Conservation (phyloP, 2,113 vertebrate species). For the Dryoscopus gambensis region DNA sequence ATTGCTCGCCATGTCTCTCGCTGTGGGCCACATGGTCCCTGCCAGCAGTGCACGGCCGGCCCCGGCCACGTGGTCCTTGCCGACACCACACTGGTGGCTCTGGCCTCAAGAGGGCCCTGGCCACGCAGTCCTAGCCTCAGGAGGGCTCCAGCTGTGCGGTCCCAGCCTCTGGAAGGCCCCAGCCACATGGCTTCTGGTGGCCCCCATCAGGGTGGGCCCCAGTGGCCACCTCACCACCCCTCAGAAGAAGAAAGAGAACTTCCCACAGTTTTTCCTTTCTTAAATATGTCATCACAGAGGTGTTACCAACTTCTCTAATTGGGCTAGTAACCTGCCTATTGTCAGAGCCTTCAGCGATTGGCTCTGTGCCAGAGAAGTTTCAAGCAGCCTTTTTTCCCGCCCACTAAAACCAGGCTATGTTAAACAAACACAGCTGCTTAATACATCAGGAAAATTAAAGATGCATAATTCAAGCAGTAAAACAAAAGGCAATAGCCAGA, state of each 20-base stretch:
- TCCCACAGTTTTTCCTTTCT: fast-evolving
- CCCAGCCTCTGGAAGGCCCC: no score
- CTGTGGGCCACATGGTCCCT: neutral
- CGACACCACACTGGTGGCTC: neutral
- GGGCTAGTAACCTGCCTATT: neutral
- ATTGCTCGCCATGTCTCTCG: neutral
- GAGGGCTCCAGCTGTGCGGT: no score
- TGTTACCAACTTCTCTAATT: neutral
- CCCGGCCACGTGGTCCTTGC: neutral
- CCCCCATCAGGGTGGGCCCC: no score
- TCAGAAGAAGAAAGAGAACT: neutral
- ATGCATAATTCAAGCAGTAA: neutral
- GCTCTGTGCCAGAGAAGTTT: neutral
- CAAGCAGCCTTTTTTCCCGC: neutral
- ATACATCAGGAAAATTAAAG: neutral
- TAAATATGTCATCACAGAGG: neutral
- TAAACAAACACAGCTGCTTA: neutral
- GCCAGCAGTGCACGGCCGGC: fast-evolving
- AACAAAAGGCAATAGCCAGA: neutral
- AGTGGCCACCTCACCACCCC: no score
- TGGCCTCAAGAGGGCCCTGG: neutral
- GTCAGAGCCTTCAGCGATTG: neutral
- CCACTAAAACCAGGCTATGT: neutral
- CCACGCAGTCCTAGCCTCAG: no score
- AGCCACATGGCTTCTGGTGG: no score